Base-by-base conservation (phyloP, 2,113 vertebrate genomes). In the Trinectes maculatus region DNA sequence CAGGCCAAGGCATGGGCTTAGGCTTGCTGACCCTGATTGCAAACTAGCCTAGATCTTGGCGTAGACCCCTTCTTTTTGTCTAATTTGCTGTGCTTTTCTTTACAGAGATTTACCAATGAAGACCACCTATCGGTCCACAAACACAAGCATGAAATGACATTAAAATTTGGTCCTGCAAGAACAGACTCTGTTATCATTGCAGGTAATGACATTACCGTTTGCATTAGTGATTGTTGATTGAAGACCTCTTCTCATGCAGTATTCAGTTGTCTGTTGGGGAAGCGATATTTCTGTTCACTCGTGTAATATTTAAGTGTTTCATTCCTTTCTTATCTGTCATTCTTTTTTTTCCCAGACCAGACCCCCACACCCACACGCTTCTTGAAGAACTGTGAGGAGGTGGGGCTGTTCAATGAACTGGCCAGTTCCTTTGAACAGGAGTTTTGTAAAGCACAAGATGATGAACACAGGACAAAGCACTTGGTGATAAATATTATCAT, bases 101-200 rank as follows among this genome's bases (percentile, higher is more conserved):
- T 83, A 57, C 92, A 99, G 97, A 94, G 96, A 89, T 99, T 99
- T 87, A 99, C 97, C 76, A 99, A 99, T 75, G 97, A 99, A 93
- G 97, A 99, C 89, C 97, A 99, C 90, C 93, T 99, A 87, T 95
- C 97, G 15, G 97, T 99, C 74, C 97, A 99, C 87, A 98, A 95
- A 92, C 97, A 98, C 92, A 99, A 99, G 83, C 97, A 99, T 80
- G 96, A 99, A 93, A 98, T 99, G 96, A 99, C 96, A 39, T 89
- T 99, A 87, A 99, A 98, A 86, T 98, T 99, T 85, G 97, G 97
- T 85, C 96, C 97, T n/a, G 92, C 96, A 42, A 92, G 96, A 83
- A 98, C 96, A 6, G 97, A 99, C 88, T 96, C 96, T 1, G 96
- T 98, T 87, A 98, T 99, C 87, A 98, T 99, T 61, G 95, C 95